Conservation (phyloP, 2,113 vertebrate genomes). For the Petrocephalus microphthalmus region DNA sequence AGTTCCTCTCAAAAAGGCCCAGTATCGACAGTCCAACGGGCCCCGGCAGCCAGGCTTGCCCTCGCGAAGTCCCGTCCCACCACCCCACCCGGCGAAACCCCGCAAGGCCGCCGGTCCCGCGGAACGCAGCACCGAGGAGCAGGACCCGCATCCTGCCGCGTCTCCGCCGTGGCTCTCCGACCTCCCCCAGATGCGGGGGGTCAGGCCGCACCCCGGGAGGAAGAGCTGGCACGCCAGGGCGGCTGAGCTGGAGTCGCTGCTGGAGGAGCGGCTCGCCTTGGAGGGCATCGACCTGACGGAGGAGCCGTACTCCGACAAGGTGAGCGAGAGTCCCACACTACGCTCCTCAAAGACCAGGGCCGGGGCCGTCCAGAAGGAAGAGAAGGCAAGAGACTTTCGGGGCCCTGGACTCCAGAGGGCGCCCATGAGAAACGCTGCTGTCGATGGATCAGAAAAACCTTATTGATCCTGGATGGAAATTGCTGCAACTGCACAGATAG, state of each 20-base stretch:
- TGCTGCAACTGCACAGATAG: too few species aligned
- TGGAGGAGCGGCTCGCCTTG: conserved; percentile 63
- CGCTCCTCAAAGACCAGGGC: neutral
- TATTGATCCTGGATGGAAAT: too few species aligned
- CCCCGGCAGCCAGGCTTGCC: conserved; percentile 42
- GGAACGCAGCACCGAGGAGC: conserved; percentile 44
- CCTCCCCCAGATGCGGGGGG: conserved; percentile 32
- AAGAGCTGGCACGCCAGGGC: conserved; percentile 55
- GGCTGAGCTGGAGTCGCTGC: conserved; percentile 58
- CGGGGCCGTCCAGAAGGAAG: neutral
- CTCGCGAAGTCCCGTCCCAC: conserved; percentile 42
- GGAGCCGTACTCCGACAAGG: conserved; percentile 74
- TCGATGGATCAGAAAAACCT: neutral
- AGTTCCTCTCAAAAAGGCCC: conserved; percentile 72
- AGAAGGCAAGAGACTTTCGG: neutral
- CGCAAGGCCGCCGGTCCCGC: conserved; percentile 28
- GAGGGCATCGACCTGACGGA: conserved; percentile 71
- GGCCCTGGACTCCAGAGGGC: neutral
- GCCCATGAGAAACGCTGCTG: neutral
- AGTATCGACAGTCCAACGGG: conserved; percentile 67
- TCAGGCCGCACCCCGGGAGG: conserved; percentile 34
- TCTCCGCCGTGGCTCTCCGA: conserved; percentile 57
- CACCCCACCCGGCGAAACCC: conserved; percentile 58
- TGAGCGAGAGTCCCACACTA: conserved; percentile 24
- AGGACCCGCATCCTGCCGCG: conserved; percentile 39